Evolutionary conservation across 2,888 invertebrate genomes (phyloP).

Genomic region (Andrena haemorrhoa): DNA sequence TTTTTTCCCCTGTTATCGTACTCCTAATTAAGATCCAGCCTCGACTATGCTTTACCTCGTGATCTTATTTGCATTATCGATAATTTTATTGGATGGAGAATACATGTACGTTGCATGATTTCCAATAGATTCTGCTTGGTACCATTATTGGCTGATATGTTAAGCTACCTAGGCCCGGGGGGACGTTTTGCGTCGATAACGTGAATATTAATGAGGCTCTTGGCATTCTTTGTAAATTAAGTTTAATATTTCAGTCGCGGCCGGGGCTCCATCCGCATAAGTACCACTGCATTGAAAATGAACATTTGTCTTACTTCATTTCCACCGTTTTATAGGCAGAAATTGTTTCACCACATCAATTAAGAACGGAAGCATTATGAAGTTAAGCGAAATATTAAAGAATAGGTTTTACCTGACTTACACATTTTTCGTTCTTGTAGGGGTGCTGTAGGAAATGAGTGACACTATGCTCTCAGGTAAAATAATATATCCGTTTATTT

Average conservation of each 20-base stretch:
- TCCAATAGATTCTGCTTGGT: neutral
- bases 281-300: no score
- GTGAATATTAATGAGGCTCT: constrained; percentile 29
- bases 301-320: no score
- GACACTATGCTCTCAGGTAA: no score
- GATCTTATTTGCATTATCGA: neutral
- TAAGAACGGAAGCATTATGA: no score
- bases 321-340: no score
- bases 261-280: no score
- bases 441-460: no score
- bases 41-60: neutral
- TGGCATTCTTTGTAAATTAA: constrained; percentile 4
- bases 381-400: no score
- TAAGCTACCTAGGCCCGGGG: neutral
- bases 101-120: neutral
- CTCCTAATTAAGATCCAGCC: neutral
- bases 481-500: no score
- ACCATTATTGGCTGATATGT: neutral
- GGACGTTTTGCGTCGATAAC: constrained; percentile 17
- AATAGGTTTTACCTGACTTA: no score
- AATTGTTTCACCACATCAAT: no score
- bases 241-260: neutral
- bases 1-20: neutral
- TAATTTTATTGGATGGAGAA: constrained; percentile 5
- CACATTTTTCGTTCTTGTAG: no score